Percentiles rank a stretch among this genome's conserved stretches.
These are phyloP conservation scores for Drosophila aldrichi DNA, from an alignment of 2,888 invertebrate genomes.

Conservation along the genomic window DNA sequence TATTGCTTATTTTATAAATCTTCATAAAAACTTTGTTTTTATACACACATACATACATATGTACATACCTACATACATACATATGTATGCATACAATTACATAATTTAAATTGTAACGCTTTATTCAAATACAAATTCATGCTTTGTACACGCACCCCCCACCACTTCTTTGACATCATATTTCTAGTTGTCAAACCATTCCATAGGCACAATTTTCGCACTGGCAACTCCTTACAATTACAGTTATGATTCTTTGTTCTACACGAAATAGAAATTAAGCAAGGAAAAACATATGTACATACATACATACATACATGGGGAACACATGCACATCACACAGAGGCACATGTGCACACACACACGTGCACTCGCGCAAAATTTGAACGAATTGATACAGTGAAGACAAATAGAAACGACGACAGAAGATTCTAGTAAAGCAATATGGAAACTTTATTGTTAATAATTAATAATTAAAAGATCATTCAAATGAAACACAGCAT, in stretches of 20 bases:
- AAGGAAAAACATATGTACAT: not conserved
- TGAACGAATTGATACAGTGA: not conserved
- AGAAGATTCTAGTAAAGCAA: not conserved
- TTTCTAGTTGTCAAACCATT: not conserved
- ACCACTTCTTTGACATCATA: too few species aligned
- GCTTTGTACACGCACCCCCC: too few species aligned
- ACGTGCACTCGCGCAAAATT: not conserved
- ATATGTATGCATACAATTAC: too few species aligned
- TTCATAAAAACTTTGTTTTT: too few species aligned
- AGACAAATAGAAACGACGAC: not conserved
- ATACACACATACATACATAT: too few species aligned
- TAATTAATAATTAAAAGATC: not conserved
- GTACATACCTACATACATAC: too few species aligned
- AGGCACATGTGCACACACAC: not conserved
- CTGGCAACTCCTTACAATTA: constrained; percentile 24
- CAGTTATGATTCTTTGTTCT: constrained; percentile 3
- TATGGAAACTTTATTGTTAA: not conserved
- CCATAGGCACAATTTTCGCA: not conserved
- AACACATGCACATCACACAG: not conserved
- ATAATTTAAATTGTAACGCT: too few species aligned
- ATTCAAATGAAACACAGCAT: too few species aligned
- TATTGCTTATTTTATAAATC: too few species aligned
- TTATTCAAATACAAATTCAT: too few species aligned
- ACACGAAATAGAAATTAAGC: not conserved
- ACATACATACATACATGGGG: too few species aligned